A percentile compares a stretch with the other conserved stretches of the same genome.
Conservation (phyloP, 2,888 invertebrate genomes). For the Poecilobothrus nobilitatus region DNA sequence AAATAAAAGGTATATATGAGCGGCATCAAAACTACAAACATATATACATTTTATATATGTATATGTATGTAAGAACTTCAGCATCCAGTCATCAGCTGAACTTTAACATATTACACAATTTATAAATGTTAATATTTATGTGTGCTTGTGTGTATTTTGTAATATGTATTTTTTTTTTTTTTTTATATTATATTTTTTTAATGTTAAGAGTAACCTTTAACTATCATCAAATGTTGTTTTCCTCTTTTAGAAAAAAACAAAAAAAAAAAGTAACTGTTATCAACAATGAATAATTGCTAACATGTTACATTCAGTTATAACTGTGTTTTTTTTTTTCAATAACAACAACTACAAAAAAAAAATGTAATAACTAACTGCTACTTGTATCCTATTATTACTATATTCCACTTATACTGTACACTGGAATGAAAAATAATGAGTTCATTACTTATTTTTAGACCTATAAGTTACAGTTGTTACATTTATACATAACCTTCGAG, state of each 20-base stretch:
- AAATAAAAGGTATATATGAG: too few species aligned
- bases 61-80: too few species aligned
- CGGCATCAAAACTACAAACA: too few species aligned
- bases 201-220: not conserved
- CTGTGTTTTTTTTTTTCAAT: too few species aligned
- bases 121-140: not conserved
- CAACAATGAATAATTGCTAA: slow-evolving; percentile 6
- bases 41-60: too few species aligned
- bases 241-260: not conserved
- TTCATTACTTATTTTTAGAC: too few species aligned
- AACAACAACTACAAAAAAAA: not conserved
- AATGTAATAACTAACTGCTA: not conserved
- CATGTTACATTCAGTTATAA: not conserved
- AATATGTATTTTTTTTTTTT: too few species aligned
- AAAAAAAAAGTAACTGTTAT: not conserved
- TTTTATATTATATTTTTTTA: too few species aligned
- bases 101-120: not conserved
- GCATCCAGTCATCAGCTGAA: not conserved
- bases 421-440: too few species aligned
- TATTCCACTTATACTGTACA: too few species aligned
- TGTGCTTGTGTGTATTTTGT: not conserved
- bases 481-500: too few species aligned
- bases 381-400: not conserved
- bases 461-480: too few species aligned
- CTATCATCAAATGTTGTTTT: not conserved